Conservation (phyloP, 2,113 vertebrate species). For the Isurus oxyrinchus region DNA sequence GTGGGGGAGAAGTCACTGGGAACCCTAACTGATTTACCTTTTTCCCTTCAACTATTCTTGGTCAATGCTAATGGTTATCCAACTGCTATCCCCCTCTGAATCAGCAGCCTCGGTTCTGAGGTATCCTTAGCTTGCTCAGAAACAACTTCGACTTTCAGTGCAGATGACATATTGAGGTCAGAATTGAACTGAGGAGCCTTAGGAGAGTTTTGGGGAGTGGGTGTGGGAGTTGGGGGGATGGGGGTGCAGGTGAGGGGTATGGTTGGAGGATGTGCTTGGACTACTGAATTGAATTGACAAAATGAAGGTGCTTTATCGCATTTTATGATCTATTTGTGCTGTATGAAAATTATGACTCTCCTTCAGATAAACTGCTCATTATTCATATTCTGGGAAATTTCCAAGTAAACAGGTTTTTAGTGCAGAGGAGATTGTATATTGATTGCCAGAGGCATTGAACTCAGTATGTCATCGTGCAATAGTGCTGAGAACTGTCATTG, state of each 20-base stretch:
- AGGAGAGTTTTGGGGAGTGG: too few relatives aligned
- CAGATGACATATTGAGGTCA: too few relatives aligned
- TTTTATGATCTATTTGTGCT: neutral
- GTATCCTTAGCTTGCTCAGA: too few relatives aligned
- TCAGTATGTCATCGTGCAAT: neutral
- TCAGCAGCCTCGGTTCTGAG: too few relatives aligned
- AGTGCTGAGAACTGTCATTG: neutral
- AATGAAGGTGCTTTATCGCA: neutral
- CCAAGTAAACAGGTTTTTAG: conserved; percentile 5
- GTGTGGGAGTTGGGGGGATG: too few relatives aligned
- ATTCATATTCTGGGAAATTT: conserved; percentile 14
- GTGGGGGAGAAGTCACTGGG: too few relatives aligned
- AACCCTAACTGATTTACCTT: too few relatives aligned
- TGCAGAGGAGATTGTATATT: conserved; percentile 29
- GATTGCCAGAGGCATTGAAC: neutral
- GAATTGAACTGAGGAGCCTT: neutral
- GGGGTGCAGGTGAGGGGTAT: neutral
- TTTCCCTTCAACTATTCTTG: neutral
- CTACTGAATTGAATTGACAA: neutral
- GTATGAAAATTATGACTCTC: neutral
- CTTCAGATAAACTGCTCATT: neutral
- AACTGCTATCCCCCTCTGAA: neutral
- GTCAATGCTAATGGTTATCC: neutral
- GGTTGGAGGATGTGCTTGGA: neutral
- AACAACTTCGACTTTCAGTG: too few relatives aligned